A percentile compares a stretch with the other conserved stretches of the same genome.
Evolutionary conservation across 92 coral and sea anemone genomes (phyloP).

Genomic region (Siderastrea radians): DNA sequence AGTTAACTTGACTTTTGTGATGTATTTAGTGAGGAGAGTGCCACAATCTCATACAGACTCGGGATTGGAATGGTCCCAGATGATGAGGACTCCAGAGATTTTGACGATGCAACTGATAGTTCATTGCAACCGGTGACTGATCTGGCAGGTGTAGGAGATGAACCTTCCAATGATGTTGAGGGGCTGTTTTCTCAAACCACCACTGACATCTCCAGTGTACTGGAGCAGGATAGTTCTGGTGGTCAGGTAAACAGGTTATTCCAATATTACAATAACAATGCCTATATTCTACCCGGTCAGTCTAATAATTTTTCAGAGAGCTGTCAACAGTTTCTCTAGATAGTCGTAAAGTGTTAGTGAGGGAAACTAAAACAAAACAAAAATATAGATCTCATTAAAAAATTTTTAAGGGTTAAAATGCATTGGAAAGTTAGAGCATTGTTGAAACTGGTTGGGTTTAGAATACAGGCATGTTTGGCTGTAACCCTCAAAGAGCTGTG

Average conservation of each 20-base stretch:
- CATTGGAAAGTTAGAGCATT: no score
- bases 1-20: neutral
- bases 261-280: neutral
- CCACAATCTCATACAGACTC: conserved; percentile 89
- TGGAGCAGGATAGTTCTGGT: conserved; percentile 35
- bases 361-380: no score
- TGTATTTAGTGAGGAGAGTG: conserved; percentile 92
- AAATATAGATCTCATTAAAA: no score
- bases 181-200: conserved; percentile 56
- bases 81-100: conserved; percentile 85
- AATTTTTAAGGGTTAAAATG: no score
- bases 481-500: no score
- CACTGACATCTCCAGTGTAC: conserved; percentile 58
- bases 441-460: no score
- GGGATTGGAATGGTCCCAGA: conserved; percentile 94
- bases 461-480: no score
- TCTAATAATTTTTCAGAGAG: no score
- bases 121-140: conserved; percentile 62
- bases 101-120: conserved; percentile 84
- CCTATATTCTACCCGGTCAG: no score
- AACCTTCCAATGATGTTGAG: conserved; percentile 46
- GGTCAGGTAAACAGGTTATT: neutral
- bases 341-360: no score
- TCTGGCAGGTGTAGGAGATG: conserved; percentile 64
- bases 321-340: no score